Evolutionary conservation across 1,140 invertebrate genomes (phyloP).

Genomic region (Drosophila bifasciata): DNA sequence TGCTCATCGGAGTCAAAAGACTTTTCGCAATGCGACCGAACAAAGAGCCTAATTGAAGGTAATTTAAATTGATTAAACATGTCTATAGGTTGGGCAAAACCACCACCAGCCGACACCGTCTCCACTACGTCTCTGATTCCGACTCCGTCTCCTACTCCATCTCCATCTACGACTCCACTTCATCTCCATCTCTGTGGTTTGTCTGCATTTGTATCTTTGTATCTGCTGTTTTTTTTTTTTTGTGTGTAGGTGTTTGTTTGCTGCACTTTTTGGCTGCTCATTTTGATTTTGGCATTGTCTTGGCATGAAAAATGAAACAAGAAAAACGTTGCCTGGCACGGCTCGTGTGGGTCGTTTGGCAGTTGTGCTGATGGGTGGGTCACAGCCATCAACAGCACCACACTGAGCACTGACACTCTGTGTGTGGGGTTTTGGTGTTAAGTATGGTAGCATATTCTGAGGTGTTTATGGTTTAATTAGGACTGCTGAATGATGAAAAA

Average conservation of each 20-base stretch:
- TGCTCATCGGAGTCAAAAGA: conserved; percentile 17
- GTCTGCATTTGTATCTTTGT: conserved; percentile 13
- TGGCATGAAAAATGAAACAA: conserved; percentile 41
- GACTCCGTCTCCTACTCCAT: not conserved
- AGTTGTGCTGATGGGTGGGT: conserved; percentile 50
- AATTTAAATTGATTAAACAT: conserved; percentile 81
- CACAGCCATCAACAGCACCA: conserved; percentile 13
- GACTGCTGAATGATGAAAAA: conserved; percentile 59
- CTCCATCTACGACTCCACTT: not conserved
- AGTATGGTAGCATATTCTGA: conserved; percentile 75
- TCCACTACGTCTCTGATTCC: not conserved
- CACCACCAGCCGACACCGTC: conserved; percentile 3
- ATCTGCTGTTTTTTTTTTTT: not conserved
- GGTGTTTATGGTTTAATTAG: conserved; percentile 79
- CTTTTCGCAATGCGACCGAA: conserved; percentile 60
- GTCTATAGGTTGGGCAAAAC: conserved; percentile 70
- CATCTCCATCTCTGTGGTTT: conserved; percentile 19
- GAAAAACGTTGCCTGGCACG: conserved; percentile 7
- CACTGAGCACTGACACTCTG: conserved; percentile 30
- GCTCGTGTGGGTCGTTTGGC: conserved; percentile 67
- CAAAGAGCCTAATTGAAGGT: conserved; percentile 78
- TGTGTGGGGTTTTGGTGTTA: conserved; percentile 59
- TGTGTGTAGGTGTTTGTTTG: conserved; percentile 60
- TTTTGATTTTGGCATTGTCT: conserved; percentile 73
- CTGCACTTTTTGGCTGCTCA: conserved; percentile 65